Evolutionary conservation across 2,797 vertebrate species (phyloP).

Genomic region (Esox lucius): DNA sequence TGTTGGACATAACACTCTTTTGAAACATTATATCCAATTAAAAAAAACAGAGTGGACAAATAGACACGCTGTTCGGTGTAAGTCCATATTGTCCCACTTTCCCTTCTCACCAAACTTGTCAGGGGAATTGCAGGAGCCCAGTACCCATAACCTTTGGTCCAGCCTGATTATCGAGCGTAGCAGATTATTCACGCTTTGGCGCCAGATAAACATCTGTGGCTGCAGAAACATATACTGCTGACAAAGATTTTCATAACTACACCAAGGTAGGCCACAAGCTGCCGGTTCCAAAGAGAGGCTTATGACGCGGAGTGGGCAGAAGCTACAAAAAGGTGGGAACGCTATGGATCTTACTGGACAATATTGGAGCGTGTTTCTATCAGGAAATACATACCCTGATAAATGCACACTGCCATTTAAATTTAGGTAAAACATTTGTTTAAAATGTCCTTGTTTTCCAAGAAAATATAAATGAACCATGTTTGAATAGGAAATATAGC

Average conservation of each 20-base stretch:
- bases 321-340: not conserved
- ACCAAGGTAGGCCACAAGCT: too few relatives aligned
- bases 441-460: too few relatives aligned
- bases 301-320: too few relatives aligned
- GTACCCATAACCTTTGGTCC: conserved; percentile 23
- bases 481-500: too few relatives aligned
- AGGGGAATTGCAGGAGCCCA: conserved; percentile 16
- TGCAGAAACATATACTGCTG: not conserved
- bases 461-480: too few relatives aligned
- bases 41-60: not conserved
- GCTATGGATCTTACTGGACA: too few relatives aligned
- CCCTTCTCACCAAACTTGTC: conserved; percentile 26
- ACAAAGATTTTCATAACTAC: too few relatives aligned
- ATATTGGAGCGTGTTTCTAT: too few relatives aligned
- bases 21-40: not conserved
- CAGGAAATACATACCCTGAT: too few relatives aligned
- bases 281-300: too few relatives aligned
- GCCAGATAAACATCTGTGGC: not conserved
- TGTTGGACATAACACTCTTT: not conserved
- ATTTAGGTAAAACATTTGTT: too few relatives aligned
- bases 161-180: conserved; percentile 25
- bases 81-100: not conserved
- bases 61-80: not conserved
- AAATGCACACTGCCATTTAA: too few relatives aligned
- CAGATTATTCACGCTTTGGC: conserved; percentile 23